Conservation (phyloP, 2,797 vertebrate genomes). For the Pseudochaenichthys georgianus region DNA sequence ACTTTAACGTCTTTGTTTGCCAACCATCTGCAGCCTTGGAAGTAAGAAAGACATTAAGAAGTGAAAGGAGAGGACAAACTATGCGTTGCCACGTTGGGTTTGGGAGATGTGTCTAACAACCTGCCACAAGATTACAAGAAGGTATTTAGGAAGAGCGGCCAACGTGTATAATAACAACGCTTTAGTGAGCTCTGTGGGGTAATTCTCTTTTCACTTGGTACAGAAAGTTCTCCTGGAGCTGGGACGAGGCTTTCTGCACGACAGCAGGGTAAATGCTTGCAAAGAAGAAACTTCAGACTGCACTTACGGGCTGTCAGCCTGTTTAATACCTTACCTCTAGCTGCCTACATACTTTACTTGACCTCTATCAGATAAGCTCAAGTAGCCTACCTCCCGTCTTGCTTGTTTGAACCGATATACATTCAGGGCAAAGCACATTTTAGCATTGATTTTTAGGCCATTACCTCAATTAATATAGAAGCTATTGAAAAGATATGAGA, state of each 20-base stretch:
- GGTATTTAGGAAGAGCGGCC: conserved; percentile 3
- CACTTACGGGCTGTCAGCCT: background rate
- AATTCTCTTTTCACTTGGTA: background rate
- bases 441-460: too few relatives aligned
- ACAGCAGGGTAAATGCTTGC: background rate
- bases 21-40: conserved; percentile 62
- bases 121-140: background rate
- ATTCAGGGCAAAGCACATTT: too few relatives aligned
- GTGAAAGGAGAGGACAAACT: conserved; percentile 15
- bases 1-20: conserved; percentile 30
- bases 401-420: too few relatives aligned
- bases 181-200: background rate
- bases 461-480: too few relatives aligned
- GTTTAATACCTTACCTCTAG: background rate
- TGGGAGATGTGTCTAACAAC: conserved; percentile 17
- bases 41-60: conserved; percentile 16
- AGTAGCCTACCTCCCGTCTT: background rate
- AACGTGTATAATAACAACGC: background rate
- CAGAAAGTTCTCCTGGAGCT: background rate
- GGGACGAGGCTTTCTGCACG: background rate
- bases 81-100: conserved; percentile 9
- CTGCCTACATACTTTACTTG: too few relatives aligned
- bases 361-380: background rate
- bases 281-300: conserved; percentile 1
- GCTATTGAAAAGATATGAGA: too few relatives aligned